Percentiles rank a stretch among this genome's conserved stretches.
Conservation (phyloP, 2,797 vertebrate genomes). For the Sarcophilus harrisii region DNA sequence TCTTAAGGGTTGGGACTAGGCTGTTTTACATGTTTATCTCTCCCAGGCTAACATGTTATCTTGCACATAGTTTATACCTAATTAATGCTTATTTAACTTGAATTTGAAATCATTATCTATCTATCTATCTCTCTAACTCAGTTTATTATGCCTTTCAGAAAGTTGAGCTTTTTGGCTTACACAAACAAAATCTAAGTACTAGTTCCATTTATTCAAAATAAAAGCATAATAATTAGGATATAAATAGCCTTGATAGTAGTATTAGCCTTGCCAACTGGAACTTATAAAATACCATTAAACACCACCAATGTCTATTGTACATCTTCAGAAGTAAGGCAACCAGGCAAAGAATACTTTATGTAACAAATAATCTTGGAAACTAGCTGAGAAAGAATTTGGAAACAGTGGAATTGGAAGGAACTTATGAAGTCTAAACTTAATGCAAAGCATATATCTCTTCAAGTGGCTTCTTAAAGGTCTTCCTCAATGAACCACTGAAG, state of each 20-base stretch:
- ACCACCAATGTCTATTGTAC: background rate
- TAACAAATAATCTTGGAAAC: background rate
- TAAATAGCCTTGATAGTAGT: background rate
- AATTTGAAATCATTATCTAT: background rate
- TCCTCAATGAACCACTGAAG: background rate
- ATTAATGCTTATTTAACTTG: background rate
- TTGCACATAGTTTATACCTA: background rate
- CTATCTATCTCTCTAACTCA: background rate
- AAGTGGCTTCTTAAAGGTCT: background rate
- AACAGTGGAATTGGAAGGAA: background rate
- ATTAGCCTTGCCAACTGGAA: background rate
- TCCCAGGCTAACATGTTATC: background rate
- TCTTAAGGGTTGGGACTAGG: background rate
- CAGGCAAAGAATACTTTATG: slow-evolving; percentile 32
- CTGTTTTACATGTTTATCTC: background rate
- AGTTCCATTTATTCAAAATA: background rate
- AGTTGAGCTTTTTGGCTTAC: background rate
- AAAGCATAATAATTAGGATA: background rate
- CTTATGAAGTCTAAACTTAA: background rate
- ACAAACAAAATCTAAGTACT: background rate
- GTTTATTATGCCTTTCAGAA: background rate
- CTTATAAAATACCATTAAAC: background rate
- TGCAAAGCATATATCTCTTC: background rate
- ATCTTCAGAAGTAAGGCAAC: slow-evolving; percentile 8
- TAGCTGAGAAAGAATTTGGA: background rate